Conservation (phyloP, 2,113 vertebrate genomes). For the Noturus placidus region DNA sequence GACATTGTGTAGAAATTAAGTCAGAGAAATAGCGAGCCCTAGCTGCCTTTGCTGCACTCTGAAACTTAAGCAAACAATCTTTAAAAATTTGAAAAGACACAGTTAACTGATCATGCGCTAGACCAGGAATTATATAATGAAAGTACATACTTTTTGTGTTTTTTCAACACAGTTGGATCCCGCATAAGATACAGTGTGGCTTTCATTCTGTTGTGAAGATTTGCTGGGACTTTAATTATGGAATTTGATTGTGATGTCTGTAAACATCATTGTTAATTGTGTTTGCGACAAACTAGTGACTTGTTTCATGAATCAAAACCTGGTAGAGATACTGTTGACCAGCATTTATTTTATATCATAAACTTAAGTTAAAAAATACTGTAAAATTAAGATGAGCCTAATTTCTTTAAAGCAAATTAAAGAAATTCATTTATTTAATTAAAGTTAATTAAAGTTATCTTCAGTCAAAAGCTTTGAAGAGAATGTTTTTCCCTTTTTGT, state of each 20-base stretch:
- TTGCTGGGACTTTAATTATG: neutral
- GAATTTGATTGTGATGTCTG: neutral
- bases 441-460: neutral
- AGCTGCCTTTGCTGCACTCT: too few species aligned
- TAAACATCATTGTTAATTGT: neutral
- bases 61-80: too few species aligned
- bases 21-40: too few species aligned
- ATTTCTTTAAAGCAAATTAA: conserved; percentile 13
- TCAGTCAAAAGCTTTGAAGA: neutral
- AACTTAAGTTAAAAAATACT: neutral
- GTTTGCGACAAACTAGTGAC: neutral
- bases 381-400: neutral
- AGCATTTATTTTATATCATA: conserved; percentile 4
- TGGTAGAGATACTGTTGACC: neutral
- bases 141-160: neutral
- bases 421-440: too few species aligned
- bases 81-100: too few species aligned
- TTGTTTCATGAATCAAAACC: neutral
- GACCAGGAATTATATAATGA: neutral
- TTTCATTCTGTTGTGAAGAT: neutral
- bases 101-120: too few species aligned
- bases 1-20: too few species aligned
- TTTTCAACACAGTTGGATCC: neutral
- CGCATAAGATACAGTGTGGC: neutral
- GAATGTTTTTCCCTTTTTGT: neutral